Conservation (phyloP, 1,140 invertebrate genomes). For the Sitophilus oryzae region DNA sequence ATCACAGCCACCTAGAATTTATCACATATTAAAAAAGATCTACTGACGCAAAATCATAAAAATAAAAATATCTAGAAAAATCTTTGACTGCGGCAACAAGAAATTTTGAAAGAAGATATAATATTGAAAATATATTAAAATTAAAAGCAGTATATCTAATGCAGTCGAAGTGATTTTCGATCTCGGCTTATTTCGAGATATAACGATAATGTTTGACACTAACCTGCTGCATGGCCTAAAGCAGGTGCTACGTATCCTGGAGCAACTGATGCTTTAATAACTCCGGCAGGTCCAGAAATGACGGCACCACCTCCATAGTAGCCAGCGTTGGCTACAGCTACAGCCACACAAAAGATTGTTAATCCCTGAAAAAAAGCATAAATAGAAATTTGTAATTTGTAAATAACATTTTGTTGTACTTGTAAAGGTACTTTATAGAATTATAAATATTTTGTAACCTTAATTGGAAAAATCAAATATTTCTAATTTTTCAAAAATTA, state of each 20-base stretch:
- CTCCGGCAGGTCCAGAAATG: constrained; percentile 21
- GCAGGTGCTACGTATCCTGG: constrained; percentile 6
- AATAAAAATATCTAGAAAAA: too few species aligned
- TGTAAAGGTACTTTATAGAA: not conserved
- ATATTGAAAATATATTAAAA: not conserved
- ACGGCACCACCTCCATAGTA: constrained; percentile 13
- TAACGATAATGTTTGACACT: too few species aligned
- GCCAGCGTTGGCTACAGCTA: constrained; percentile 23
- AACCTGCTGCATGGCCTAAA: not conserved
- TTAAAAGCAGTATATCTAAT: not conserved
- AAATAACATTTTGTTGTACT: not conserved
- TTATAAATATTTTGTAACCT: not conserved
- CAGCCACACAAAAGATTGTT: constrained; percentile 16
- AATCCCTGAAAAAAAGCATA: constrained; percentile 18
- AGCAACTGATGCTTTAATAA: constrained; percentile 5
- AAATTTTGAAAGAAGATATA: too few species aligned
- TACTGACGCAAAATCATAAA: too few species aligned
- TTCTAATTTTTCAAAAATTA: too few species aligned
- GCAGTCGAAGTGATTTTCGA: too few species aligned
- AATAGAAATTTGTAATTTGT: not conserved
- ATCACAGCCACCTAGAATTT: too few species aligned
- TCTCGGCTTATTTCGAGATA: too few species aligned
- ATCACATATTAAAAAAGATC: too few species aligned
- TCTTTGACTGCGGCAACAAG: too few species aligned
- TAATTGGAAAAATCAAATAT: not conserved